Evolutionary conservation across 2,888 invertebrate species (phyloP), one percentile per base, ranked within the genome.

Genomic region (Pristionchus maxplancki): DNA sequence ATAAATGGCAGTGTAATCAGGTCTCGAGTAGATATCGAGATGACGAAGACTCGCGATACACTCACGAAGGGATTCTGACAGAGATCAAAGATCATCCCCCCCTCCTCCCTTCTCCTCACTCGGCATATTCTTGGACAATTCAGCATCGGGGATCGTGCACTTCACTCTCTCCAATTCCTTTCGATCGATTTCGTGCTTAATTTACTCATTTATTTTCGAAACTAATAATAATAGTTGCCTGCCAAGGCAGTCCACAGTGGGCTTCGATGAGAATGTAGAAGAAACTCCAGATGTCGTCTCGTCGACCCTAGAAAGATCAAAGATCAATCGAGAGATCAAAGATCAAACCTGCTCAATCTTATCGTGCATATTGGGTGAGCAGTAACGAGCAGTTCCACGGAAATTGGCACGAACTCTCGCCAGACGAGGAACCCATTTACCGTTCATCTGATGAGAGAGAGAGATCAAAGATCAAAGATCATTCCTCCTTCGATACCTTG

Each of bases 201-300:
- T 34, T 34, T 17, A 4, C 6, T 9, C 13, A 11, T 11, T 71
- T 34, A n/a, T 37, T 71, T 31, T 20, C 34, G n/a, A 37, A 17
- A 71, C 13, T 71, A 15, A 20, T 17, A 31, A 83, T 31, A 88
- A 89, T 20, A 13, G 31, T 0, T 48, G 62, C 84, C 84, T 84
- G 93, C 93, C 93, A 93, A 44, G 93, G 93, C 37, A 93, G 91
- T 0, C 92, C 92, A 74, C 92, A 93, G 97, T 97, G 95, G 97
- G 97, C 85, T 87, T 92, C 93, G 89, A 93, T 93, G 64, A 90
- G 87, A 34, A 90, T 90, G 89, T 88, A 91, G 58, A 91, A 82
- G 40, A 90, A 88, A 20, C 90, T 89, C 90, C 90, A 90, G 6
- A 91, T 78, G 28, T 91, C 90, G 44, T 86, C 86, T 28, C 86